These are phyloP conservation scores for Pardalotus punctatus DNA, from an alignment of 2,113 vertebrate species.

Conservation along the genomic window DNA sequence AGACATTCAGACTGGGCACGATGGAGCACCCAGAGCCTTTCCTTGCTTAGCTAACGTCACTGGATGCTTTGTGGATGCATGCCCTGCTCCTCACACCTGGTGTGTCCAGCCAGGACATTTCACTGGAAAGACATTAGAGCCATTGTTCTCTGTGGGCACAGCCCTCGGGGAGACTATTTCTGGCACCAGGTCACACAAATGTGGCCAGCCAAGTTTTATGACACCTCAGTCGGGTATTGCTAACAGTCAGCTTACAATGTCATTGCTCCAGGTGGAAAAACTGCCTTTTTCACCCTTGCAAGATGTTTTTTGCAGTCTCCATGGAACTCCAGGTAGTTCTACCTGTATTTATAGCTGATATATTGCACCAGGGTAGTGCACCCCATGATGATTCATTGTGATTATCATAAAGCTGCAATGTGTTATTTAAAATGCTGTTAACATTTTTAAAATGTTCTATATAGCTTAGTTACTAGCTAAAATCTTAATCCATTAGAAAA, in stretches of 20 bases:
- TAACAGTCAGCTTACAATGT: not conserved
- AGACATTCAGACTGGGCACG: not conserved
- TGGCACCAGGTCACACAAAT: not conserved
- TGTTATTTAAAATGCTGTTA: not conserved
- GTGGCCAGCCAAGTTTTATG: not conserved
- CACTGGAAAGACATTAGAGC: not conserved
- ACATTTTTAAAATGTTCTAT: not conserved
- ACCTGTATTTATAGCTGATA: not conserved
- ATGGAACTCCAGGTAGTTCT: not conserved
- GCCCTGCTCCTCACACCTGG: not conserved
- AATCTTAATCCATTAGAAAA: not conserved
- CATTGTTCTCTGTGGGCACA: accelerated
- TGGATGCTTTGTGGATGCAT: not conserved
- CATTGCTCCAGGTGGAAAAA: not conserved
- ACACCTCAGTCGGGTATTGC: not conserved
- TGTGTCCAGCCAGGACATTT: accelerated
- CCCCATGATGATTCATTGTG: not conserved
- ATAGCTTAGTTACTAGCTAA: not conserved
- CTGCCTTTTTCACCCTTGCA: not conserved
- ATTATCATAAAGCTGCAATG: not conserved
- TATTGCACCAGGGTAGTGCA: not conserved
- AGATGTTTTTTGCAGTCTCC: not conserved
- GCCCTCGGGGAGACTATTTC: not conserved
- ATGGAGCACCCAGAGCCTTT: not conserved
- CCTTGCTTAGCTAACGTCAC: not conserved